phyloP scores from a whole-genome alignment of 1,140 invertebrate genomes.

The Lepidotrigona ventralis region DNA sequence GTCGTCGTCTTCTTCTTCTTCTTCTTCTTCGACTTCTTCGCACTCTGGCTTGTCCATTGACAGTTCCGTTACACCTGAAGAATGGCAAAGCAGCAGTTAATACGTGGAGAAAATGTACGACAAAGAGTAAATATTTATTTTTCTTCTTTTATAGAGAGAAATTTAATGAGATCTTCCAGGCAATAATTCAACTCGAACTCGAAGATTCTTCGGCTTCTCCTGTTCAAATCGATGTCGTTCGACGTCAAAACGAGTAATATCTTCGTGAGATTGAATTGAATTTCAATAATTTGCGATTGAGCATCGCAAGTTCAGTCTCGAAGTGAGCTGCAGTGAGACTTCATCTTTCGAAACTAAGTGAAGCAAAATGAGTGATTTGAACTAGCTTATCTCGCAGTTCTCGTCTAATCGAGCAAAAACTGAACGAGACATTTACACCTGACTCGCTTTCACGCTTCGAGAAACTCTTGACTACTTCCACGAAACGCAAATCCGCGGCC shows the following conservation, averaged over 20 bases:
- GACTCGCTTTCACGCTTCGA: not conserved
- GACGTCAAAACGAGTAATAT: no score
- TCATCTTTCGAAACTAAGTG: not conserved
- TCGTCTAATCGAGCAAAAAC: not conserved
- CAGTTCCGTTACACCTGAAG: conserved; percentile 55
- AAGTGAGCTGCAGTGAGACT: not conserved
- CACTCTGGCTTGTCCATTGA: conserved; percentile 56
- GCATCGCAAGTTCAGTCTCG: not conserved
- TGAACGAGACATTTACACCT: not conserved
- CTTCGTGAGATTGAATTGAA: no score
- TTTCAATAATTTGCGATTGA: no score
- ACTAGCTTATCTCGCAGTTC: not conserved
- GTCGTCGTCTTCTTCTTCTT: conserved; percentile 21
- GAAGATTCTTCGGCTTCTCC: not conserved
- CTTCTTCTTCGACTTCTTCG: conserved; percentile 37
- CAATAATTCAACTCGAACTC: no score
- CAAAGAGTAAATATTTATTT: not conserved
- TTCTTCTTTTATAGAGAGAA: not conserved
- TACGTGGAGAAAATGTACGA: no score
- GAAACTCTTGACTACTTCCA: not conserved
- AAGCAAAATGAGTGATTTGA: not conserved
- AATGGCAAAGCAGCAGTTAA: not conserved
- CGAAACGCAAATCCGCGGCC: no score
- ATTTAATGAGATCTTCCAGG: no score
- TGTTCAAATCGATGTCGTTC: no score